Evolutionary conservation across 2,888 invertebrate genomes (phyloP).

Genomic region (Melipona bicolor): DNA sequence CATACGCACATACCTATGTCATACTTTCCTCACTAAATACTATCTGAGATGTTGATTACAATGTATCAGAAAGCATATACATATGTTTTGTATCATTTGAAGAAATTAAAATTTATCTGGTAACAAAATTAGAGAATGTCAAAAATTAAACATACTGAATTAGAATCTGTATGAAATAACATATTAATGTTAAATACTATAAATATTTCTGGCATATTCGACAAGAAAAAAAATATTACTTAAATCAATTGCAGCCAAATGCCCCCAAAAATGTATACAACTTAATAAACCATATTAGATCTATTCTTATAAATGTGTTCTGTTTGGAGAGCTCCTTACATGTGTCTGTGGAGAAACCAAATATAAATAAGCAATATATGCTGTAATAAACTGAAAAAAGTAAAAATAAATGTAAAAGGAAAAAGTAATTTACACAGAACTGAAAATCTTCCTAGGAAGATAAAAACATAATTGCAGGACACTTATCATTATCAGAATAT

Average conservation of each 20-base stretch:
- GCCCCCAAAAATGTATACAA: constrained; percentile 50
- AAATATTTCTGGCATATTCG: constrained; percentile 40
- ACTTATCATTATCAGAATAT: constrained; percentile 12
- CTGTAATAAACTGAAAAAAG: constrained; percentile 26
- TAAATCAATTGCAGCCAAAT: constrained; percentile 39
- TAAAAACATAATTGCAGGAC: constrained; percentile 25
- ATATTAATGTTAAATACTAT: constrained; percentile 37
- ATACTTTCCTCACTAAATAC: constrained; percentile 39
- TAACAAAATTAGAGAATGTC: constrained; percentile 40
- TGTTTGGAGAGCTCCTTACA: constrained; percentile 71
- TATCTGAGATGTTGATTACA: constrained; percentile 44
- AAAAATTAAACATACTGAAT: constrained; percentile 49
- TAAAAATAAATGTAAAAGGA: constrained; percentile 25
- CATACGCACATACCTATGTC: constrained; percentile 50
- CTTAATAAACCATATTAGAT: constrained; percentile 45
- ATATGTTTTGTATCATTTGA: constrained; percentile 31
- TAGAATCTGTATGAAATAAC: constrained; percentile 31
- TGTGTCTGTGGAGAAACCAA: constrained; percentile 77
- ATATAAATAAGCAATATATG: constrained; percentile 58
- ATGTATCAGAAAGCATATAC: constrained; percentile 31
- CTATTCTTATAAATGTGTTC: constrained; percentile 59
- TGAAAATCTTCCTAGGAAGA: constrained; percentile 8
- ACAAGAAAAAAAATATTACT: constrained; percentile 30
- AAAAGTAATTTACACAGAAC: constrained; percentile 22
- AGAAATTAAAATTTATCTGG: constrained; percentile 31